Base-by-base conservation (phyloP, 1,140 invertebrate genomes). In the Drosophila nigrodunni region DNA sequence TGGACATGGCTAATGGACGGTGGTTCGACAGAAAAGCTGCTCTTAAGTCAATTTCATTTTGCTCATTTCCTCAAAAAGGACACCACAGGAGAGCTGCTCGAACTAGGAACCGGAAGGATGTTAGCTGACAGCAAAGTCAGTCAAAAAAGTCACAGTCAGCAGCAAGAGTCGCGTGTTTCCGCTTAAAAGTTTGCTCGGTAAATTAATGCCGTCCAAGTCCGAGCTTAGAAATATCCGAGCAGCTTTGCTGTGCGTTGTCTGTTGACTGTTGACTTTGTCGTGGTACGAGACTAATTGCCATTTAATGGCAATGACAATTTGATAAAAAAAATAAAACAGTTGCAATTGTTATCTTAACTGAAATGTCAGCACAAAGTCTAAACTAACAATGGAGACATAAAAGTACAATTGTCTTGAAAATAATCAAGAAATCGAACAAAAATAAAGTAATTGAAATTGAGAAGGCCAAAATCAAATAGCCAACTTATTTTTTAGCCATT, bases 291-390 rank as follows among this genome's bases (percentile, higher is more conserved):
- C 81, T 83, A 83, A 83, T 83, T 83, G 81, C 65, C 77, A 83
- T 85, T 85, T 85, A 83, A 83, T 83, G 81, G 74, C 77, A 25
- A 74, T 77, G 77, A 85, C 81, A 80, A 83, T 77, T 83, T 83
- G 80, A 79, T 67, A 79, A 30, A 30, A 30, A 30, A 30, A 75
- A 79, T 52, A 68, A 62, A 46, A 79, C 65, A 72, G 80, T 57
- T 72, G 72, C 66, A 80, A 55, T 58, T 58, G 25, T 11, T 39
- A 59, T n/a, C 7, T 37, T 43, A 44, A 58, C 30, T 47, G 34
- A 65, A 65, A 50, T 59, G 44, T 66, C 34, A 34, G 61, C 54
- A 66, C 49, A 64, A 64, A 59, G 70, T 77, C 68, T 61, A n/a
- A 39, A 47, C 41, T 47, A 71, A 77, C 81, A 85, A 80, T 83